A percentile compares a stretch with the other conserved stretches of the same genome.
Evolutionary conservation across 2,797 vertebrate species (phyloP).

Genomic region (Cossypha caffra): DNA sequence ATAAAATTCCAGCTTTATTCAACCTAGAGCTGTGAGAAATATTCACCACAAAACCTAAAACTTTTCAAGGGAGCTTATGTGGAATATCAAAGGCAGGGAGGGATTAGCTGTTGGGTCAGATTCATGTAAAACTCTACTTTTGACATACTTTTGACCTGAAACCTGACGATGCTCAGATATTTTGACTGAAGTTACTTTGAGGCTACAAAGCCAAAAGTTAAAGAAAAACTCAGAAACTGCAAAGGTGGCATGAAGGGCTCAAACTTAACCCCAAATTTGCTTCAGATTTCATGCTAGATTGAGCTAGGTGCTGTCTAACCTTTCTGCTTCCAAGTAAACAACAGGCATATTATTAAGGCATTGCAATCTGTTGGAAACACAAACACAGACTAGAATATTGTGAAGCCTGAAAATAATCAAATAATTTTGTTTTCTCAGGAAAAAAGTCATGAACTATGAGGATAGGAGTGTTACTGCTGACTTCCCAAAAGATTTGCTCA

Average conservation of each 20-base stretch:
- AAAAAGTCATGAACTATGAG: neutral
- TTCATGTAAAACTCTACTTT: conserved; percentile 22
- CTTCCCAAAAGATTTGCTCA: neutral
- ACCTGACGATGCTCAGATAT: neutral
- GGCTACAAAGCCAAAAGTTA: neutral
- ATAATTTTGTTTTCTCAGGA: conserved; percentile 8
- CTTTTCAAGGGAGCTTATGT: neutral
- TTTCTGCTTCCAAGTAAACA: neutral
- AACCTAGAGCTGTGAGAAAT: neutral
- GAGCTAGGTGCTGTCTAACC: neutral
- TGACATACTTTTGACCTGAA: conserved; percentile 32
- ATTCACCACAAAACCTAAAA: neutral
- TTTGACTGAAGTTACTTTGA: neutral
- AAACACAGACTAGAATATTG: neutral
- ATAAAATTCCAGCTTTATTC: neutral
- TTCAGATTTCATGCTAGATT: neutral
- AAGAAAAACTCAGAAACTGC: neutral
- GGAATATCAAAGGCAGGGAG: neutral
- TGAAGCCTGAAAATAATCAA: conserved; percentile 62
- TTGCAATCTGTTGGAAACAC: neutral
- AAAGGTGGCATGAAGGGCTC: neutral
- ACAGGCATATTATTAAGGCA: neutral
- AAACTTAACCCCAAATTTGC: neutral
- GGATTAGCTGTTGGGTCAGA: neutral
- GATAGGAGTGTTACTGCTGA: neutral